Conservation (phyloP, 1,140 invertebrate genomes). For the Papilio machaon region DNA sequence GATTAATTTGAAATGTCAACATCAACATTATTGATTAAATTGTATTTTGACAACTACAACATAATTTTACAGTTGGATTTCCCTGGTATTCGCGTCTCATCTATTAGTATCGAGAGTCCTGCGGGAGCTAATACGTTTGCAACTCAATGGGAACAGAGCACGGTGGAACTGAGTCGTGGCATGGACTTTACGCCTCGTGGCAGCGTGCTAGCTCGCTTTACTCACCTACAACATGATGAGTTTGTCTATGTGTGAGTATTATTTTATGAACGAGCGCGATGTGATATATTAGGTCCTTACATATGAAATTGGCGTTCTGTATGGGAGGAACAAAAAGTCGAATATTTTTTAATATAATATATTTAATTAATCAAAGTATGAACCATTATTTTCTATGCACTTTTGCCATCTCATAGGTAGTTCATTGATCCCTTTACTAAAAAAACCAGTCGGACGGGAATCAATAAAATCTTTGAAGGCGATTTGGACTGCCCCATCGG, state of each 20-base stretch:
- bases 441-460: too few species aligned
- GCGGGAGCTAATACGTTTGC: conserved; percentile 82
- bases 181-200: conserved; percentile 89
- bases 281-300: neutral
- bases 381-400: too few species aligned
- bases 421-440: too few species aligned
- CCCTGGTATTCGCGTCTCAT: conserved; percentile 83
- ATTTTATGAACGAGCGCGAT: neutral
- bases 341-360: too few species aligned
- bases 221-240: conserved; percentile 88
- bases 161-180: conserved; percentile 88
- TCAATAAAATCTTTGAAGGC: too few species aligned
- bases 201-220: conserved; percentile 86
- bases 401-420: too few species aligned
- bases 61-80: conserved; percentile 83
- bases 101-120: conserved; percentile 78
- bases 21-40: neutral
- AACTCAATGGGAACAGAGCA: conserved; percentile 90
- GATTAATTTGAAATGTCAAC: neutral
- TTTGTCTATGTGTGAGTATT: conserved; percentile 83
- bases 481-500: too few species aligned
- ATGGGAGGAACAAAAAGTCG: too few species aligned
- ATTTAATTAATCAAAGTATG: too few species aligned
- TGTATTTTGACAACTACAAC: neutral
- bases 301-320: too few species aligned